Percentiles rank a stretch among this genome's conserved stretches.
Conservation (phyloP, 2,113 vertebrate species). For the Grammomys dolichurus region DNA sequence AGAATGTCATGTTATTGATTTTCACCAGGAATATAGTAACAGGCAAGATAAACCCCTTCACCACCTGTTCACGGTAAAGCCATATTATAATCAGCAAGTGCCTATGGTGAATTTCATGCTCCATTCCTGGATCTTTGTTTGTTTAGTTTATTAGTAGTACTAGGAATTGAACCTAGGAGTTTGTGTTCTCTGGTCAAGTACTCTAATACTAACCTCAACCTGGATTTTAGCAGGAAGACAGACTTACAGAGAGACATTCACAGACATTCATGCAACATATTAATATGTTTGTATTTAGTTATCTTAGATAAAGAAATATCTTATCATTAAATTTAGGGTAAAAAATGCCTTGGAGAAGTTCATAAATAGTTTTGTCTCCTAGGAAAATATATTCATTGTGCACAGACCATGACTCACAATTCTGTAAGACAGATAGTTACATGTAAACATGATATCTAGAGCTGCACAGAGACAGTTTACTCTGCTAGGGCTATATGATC, state of each 20-base stretch:
- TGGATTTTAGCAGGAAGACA: background rate
- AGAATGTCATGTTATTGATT: background rate
- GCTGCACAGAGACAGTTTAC: background rate
- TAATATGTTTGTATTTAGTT: background rate
- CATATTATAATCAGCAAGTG: background rate
- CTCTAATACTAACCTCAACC: background rate
- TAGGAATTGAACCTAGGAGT: background rate
- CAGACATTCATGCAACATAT: background rate
- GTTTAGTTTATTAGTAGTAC: background rate
- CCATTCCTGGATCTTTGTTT: background rate
- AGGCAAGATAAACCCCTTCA: background rate
- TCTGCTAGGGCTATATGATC: background rate
- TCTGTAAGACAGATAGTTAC: background rate
- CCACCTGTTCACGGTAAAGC: background rate
- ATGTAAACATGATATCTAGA: background rate
- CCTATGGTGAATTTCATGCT: background rate
- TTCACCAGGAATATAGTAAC: background rate
- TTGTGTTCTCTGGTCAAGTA: accelerated
- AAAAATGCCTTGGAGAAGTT: background rate
- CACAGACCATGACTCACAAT: background rate
- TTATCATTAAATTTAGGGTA: background rate
- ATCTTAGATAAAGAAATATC: background rate
- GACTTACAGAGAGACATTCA: background rate
- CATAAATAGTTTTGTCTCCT: background rate
- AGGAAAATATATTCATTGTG: background rate